A percentile compares a stretch with the other conserved stretches of the same genome.
phyloP scores from a whole-genome alignment of 1,140 invertebrate genomes.

The Stegodyphus mimosarum region DNA sequence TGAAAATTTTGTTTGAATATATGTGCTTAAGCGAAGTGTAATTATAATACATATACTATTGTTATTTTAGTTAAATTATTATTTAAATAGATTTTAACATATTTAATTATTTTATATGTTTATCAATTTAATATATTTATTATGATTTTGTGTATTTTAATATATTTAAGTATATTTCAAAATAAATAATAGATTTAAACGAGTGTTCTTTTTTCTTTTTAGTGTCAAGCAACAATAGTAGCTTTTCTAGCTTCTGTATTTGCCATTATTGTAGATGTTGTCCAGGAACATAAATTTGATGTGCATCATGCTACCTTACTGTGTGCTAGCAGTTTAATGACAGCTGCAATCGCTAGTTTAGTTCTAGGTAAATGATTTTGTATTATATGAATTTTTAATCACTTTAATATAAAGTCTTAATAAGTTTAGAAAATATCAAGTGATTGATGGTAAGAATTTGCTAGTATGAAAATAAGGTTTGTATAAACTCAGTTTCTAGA shows the following conservation, averaged over 20 bases:
- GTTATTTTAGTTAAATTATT: background rate
- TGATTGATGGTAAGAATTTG: too few species aligned
- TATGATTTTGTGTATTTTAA: conserved; percentile 10
- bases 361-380: conserved; percentile 71
- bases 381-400: conserved; percentile 6
- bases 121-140: conserved; percentile 5
- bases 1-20: too few species aligned
- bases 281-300: conserved; percentile 78
- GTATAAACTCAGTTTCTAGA: too few species aligned
- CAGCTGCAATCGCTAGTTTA: conserved; percentile 80
- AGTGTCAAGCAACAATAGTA: conserved; percentile 93
- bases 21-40: too few species aligned
- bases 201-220: conserved; percentile 55
- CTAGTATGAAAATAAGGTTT: too few species aligned
- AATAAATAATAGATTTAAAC: background rate
- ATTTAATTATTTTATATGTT: background rate
- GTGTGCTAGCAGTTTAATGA: conserved; percentile 87
- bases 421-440: too few species aligned
- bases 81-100: background rate
- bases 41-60: too few species aligned
- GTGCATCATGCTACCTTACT: conserved; percentile 80
- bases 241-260: conserved; percentile 89
- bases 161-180: background rate
- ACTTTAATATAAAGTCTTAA: too few species aligned
- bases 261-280: conserved; percentile 85